These are phyloP conservation scores for Chaetops frenatus DNA, from an alignment of 2,113 vertebrate genomes.

Conservation along the genomic window DNA sequence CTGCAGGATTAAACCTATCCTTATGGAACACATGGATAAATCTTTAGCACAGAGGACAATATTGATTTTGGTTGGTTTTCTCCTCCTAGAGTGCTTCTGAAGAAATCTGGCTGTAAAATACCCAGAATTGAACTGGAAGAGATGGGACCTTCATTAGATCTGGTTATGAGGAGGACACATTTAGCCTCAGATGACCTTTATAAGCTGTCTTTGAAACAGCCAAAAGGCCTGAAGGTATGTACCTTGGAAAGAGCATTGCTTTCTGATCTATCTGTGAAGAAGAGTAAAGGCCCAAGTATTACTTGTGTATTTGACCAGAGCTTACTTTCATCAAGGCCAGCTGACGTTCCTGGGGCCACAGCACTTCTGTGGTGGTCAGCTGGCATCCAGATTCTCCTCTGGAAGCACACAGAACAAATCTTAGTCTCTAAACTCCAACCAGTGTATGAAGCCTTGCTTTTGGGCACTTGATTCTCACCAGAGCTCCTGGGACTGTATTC, in stretches of 20 bases:
- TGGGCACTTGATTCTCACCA: neutral
- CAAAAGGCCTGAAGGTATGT: constrained; percentile 86
- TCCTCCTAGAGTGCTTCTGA: constrained; percentile 80
- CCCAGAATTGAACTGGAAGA: constrained; percentile 94
- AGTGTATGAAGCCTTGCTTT: neutral
- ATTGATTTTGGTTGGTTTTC: neutral
- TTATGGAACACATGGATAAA: neutral
- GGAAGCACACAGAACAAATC: neutral
- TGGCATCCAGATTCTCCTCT: neutral
- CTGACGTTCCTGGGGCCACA: neutral
- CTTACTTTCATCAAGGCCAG: neutral
- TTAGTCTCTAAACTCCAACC: neutral
- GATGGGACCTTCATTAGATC: constrained; percentile 90
- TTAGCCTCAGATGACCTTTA: constrained; percentile 93
- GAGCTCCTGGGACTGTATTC: neutral
- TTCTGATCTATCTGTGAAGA: neutral
- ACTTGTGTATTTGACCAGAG: neutral
- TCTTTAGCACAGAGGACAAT: neutral
- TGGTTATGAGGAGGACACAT: constrained; percentile 86
- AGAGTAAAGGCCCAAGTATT: neutral
- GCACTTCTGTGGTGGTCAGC: neutral
- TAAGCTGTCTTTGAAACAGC: constrained; percentile 83
- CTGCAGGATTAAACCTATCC: neutral
- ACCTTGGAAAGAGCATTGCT: neutral
- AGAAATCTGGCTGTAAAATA: constrained; percentile 93